phyloP scores from a whole-genome alignment of 2,888 invertebrate species.

The Drosophila subquinaria region DNA sequence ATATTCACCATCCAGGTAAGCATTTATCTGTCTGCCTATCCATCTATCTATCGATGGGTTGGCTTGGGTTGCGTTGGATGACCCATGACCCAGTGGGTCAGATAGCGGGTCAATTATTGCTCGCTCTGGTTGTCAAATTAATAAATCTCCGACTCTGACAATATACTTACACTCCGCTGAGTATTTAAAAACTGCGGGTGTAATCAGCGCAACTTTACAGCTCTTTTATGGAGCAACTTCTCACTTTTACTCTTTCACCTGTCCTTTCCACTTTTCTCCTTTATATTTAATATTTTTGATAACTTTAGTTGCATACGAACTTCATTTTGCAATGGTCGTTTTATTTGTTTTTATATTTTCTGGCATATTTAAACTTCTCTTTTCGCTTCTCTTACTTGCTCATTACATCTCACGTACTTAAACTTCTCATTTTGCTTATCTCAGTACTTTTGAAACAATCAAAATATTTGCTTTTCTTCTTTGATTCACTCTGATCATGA shows the following conservation, averaged over 20 bases:
- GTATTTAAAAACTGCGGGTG: slow-evolving; percentile 1
- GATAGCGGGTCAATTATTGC: slow-evolving; percentile 21
- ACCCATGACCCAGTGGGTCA: slow-evolving; percentile 1
- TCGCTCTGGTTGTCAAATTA: slow-evolving; percentile 5
- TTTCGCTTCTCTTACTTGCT: too few relatives aligned
- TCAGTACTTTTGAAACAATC: not conserved
- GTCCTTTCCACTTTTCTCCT: not conserved
- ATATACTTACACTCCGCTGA: not conserved
- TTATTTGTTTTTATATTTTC: not conserved
- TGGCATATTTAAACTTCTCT: not conserved
- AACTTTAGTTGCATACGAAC: not conserved
- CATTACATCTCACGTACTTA: too few relatives aligned
- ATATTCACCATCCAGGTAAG: slow-evolving; percentile 93
- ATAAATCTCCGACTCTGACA: not conserved
- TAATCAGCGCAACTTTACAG: not conserved
- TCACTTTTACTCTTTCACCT: not conserved
- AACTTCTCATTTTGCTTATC: not conserved
- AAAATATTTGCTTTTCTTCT: not conserved
- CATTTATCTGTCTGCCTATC: not conserved
- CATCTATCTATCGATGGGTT: too few relatives aligned
- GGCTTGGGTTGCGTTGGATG: too few relatives aligned
- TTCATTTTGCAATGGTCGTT: too few relatives aligned
- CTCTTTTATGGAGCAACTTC: not conserved
- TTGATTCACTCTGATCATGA: not conserved
- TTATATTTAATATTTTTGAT: not conserved